These are phyloP conservation scores for Bombus turneri DNA, from an alignment of 1,140 invertebrate species.

Conservation along the genomic window DNA sequence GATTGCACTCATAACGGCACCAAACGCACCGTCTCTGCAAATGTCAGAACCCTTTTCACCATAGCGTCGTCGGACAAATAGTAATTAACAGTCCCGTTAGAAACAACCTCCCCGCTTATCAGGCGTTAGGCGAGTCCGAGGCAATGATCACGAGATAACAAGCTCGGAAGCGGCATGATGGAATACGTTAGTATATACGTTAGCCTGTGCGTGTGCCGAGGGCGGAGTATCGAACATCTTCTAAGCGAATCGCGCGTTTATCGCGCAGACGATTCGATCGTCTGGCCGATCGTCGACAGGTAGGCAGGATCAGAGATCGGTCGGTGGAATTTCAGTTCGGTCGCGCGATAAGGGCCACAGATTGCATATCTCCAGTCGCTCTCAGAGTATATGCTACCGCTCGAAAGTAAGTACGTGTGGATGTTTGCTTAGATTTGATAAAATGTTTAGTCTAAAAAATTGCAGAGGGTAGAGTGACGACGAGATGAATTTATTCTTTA, in stretches of 20 bases:
- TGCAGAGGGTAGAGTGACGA: too few species aligned
- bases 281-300: constrained; percentile 35
- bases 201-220: constrained; percentile 12
- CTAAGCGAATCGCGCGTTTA: constrained; percentile 30
- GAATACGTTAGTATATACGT: not conserved
- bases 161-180: not conserved
- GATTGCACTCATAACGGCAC: too few species aligned
- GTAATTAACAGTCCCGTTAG: constrained; percentile 64
- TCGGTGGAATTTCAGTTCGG: constrained; percentile 58
- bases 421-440: not conserved
- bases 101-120: constrained; percentile 21
- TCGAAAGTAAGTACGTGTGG: too few species aligned
- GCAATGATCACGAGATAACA: constrained; percentile 51
- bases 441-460: not conserved
- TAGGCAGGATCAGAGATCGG: constrained; percentile 49
- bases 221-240: constrained; percentile 4
- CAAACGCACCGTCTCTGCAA: not conserved
- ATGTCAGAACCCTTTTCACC: not conserved
- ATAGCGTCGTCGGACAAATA: constrained; percentile 17
- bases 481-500: too few species aligned
- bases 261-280: constrained; percentile 45
- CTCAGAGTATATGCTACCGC: not conserved
- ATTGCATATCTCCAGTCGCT: constrained; percentile 48
- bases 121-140: constrained; percentile 47
- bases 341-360: constrained; percentile 53